phyloP scores from a whole-genome alignment of 2,888 invertebrate species.

The Spisula subtruncata region DNA sequence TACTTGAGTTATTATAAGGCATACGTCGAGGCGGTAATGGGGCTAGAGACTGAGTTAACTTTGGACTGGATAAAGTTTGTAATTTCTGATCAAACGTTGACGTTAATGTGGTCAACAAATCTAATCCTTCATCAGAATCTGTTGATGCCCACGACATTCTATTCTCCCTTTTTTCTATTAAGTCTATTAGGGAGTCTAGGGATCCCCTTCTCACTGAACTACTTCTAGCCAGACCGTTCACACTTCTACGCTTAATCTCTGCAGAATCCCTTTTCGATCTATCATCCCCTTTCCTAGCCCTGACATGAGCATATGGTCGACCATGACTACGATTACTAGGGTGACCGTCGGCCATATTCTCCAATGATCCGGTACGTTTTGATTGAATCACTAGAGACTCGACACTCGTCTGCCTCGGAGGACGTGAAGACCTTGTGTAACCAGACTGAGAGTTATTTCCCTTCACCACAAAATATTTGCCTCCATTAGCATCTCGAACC shows the following conservation, averaged over 20 bases:
- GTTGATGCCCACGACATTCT: conserved; percentile 80
- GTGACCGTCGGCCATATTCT: conserved; percentile 76
- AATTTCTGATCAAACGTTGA: conserved; percentile 86
- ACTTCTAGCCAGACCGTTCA: conserved; percentile 68
- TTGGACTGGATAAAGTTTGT: conserved; percentile 83
- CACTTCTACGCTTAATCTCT: conserved; percentile 63
- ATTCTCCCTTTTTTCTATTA: conserved; percentile 82
- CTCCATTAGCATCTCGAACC: conserved; percentile 70
- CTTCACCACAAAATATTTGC: conserved; percentile 80
- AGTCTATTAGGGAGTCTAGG: conserved; percentile 90
- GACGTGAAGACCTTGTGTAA: conserved; percentile 61
- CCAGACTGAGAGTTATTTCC: conserved; percentile 65
- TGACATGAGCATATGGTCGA: conserved; percentile 62
- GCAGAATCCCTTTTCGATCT: conserved; percentile 63
- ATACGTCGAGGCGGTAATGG: conserved; percentile 41
- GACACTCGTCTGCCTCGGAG: conserved; percentile 70
- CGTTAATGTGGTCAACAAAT: conserved; percentile 83
- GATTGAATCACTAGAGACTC: conserved; percentile 70
- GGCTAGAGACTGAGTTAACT: conserved; percentile 51
- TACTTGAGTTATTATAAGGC: conserved; percentile 36
- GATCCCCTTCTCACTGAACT: conserved; percentile 88
- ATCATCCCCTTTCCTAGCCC: conserved; percentile 67
- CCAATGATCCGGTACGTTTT: conserved; percentile 79
- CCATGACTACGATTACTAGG: conserved; percentile 42
- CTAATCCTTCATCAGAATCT: conserved; percentile 85